Percentiles rank a stretch among this genome's conserved stretches.
Conservation (phyloP, 2,797 vertebrate genomes). For the Peromyscus aztecus region DNA sequence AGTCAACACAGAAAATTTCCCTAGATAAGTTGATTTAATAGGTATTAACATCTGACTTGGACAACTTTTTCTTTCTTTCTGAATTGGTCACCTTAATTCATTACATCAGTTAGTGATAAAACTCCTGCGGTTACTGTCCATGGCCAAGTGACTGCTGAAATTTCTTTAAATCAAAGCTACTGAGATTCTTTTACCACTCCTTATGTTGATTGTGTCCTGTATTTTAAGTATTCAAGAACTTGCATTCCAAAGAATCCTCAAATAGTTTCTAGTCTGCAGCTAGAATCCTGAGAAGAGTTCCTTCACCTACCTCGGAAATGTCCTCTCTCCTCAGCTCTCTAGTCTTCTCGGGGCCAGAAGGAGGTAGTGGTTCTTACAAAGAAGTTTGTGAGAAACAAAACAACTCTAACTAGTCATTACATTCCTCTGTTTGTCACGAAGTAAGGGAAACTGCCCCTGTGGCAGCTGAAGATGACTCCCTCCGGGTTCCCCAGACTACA, state of each 20-base stretch:
- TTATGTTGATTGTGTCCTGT: constrained; percentile 4
- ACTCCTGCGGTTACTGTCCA: not conserved
- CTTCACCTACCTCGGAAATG: not conserved
- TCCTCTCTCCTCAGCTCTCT: not conserved
- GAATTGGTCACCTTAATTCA: not conserved
- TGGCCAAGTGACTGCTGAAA: not conserved
- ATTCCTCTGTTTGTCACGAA: constrained; percentile 31
- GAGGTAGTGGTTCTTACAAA: not conserved
- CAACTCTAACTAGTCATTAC: not conserved
- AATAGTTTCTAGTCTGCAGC: constrained; percentile 40
- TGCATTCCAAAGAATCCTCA: constrained; percentile 73
- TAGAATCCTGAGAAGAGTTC: not conserved
- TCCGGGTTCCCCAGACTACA: not conserved
- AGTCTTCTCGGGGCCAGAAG: not conserved
- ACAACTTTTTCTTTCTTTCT: constrained; percentile 47
- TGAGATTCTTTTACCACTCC: constrained; percentile 22
- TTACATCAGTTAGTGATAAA: constrained; percentile 37
- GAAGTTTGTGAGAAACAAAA: constrained; percentile 54
- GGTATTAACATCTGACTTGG: not conserved
- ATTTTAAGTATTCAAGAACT: constrained; percentile 44
- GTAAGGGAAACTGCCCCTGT: not conserved
- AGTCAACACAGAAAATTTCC: constrained; percentile 18
- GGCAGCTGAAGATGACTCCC: not conserved
- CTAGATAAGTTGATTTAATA: not conserved
- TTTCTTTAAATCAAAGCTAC: constrained; percentile 41